A percentile compares a stretch with the other conserved stretches of the same genome.
Conservation (phyloP, 2,797 vertebrate genomes). For the Helostoma temminkii region DNA sequence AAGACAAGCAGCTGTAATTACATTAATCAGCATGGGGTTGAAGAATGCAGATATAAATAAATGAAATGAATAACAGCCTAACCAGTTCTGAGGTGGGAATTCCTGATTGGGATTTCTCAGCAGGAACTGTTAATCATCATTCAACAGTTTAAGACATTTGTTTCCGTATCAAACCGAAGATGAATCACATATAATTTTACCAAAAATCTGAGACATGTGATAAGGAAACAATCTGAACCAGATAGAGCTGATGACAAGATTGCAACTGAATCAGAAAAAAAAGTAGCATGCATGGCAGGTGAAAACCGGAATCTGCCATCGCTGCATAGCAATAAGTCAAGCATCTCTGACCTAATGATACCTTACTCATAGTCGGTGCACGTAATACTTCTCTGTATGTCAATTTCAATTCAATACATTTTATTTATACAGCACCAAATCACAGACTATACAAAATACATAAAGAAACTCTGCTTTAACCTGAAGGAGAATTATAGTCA, state of each 20-base stretch:
- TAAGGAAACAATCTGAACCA: too few relatives aligned
- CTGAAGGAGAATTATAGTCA: too few relatives aligned
- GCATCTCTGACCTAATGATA: background rate
- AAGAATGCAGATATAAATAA: background rate
- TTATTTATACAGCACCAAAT: too few relatives aligned
- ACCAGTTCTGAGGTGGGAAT: background rate
- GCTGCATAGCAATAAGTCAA: constrained; percentile 16
- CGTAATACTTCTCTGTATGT: too few relatives aligned
- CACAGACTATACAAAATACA: too few relatives aligned
- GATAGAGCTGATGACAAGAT: too few relatives aligned
- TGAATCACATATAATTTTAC: background rate
- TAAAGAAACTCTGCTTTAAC: too few relatives aligned
- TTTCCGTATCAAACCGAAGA: background rate
- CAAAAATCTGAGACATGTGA: constrained; percentile 4
- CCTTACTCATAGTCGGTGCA: too few relatives aligned
- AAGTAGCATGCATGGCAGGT: too few relatives aligned
- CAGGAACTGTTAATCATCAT: background rate
- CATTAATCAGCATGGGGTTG: background rate
- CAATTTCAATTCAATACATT: too few relatives aligned
- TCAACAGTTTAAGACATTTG: background rate
- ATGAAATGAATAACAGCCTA: background rate
- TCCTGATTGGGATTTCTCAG: background rate
- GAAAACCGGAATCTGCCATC: constrained; percentile 21
- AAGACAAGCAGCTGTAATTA: too few relatives aligned
- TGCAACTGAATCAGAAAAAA: too few relatives aligned